These are phyloP conservation scores for Telenomus remus DNA, from an alignment of 1,140 invertebrate genomes.

Conservation along the genomic window DNA sequence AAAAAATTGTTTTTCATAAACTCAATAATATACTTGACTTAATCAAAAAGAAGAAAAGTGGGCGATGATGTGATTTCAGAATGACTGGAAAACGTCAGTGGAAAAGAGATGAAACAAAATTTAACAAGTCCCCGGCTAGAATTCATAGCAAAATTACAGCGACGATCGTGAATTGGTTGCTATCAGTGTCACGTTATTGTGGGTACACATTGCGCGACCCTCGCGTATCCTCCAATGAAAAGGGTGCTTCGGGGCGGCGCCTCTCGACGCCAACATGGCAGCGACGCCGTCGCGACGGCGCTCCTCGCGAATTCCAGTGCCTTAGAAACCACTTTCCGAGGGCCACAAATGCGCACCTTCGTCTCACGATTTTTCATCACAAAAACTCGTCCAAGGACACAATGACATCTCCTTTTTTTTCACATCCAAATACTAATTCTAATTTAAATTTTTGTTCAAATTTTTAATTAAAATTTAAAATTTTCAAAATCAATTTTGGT, in stretches of 20 bases:
- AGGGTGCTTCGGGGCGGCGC: conserved; percentile 67
- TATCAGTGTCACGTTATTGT: conserved; percentile 43
- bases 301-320: conserved; percentile 55
- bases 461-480: too few relatives aligned
- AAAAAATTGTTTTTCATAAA: too few relatives aligned
- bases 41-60: too few relatives aligned
- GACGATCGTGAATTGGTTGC: conserved; percentile 40
- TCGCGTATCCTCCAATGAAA: conserved; percentile 60
- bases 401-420: too few relatives aligned
- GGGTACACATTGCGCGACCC: conserved; percentile 35
- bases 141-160: conserved; percentile 57
- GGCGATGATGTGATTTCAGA: too few relatives aligned
- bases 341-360: conserved; percentile 13
- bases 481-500: too few relatives aligned
- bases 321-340: conserved; percentile 53
- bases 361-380: conserved; percentile 32
- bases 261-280: conserved; percentile 70
- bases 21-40: too few relatives aligned
- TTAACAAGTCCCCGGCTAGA: conserved; percentile 25
- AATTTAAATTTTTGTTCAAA: too few relatives aligned
- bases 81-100: too few relatives aligned
- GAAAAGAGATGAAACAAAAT: conserved; percentile 22
- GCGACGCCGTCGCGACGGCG: conserved; percentile 55
- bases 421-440: too few relatives aligned
- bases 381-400: conserved; percentile 24